Base-by-base conservation (phyloP, 2,113 vertebrate genomes). In the Pimephales promelas region DNA sequence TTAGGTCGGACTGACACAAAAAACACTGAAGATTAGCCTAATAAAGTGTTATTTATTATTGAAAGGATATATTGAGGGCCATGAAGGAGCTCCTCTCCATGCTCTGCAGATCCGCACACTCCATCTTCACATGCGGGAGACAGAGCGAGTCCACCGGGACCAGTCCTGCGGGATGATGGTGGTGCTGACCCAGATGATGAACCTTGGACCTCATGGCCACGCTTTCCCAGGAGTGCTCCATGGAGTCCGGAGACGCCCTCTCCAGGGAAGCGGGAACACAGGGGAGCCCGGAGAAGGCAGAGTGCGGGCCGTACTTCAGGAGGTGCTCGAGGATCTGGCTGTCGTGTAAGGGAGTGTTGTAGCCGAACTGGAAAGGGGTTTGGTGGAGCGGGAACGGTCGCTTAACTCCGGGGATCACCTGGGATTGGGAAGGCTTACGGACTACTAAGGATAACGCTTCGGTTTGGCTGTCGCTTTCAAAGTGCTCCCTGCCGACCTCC, bases 31-130 rank as follows among this genome's bases (percentile, higher is more conserved):
- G 8, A 40, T 9, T 28, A 28, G 28, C 28, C 28, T 40, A 40
- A 40, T 40, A 2, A 40, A 40, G 40, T 40, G 40, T 40, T 40
- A 40, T 40, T 40, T 40, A 40, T 40, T 40, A 10, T 40, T 9
- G 40, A 40, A 98, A 99, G 97, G 97, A 98, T 99, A 99, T 94
- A 83, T 94, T 96, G 88, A 95, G 91, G 0, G 94, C 93, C 89
- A 95, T 85, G 62, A 95, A 96, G 71, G 94, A 89, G 40, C 83
- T 91, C 5, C 89, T 80, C 0, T 96, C 89, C 77, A 75, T 85
- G 70, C 91, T 90, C 88, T 92, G 95, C 89, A 94, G 92, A 8
- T 95, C 91, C 0, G 92, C 57, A 0, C 87, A 86, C 88, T 96
- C 94, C 22, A 92, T 91, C 89, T 97, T 97, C 78, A 95, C 94